Conservation (phyloP, 2,113 vertebrate genomes). For the Lota lota region DNA sequence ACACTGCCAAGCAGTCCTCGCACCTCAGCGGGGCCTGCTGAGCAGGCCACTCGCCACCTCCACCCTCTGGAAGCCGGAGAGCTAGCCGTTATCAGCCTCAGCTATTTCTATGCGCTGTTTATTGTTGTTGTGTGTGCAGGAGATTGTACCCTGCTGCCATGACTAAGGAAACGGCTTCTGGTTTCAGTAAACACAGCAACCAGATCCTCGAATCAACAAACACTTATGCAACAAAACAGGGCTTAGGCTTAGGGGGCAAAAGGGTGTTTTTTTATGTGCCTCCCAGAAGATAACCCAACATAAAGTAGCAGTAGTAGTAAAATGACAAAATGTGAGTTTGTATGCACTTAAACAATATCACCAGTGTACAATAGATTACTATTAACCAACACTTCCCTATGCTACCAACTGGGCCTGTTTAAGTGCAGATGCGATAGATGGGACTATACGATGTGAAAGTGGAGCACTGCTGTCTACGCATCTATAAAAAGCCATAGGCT, state of each 20-base stretch:
- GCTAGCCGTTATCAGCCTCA: slow-evolving; percentile 30
- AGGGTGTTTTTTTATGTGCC: too few species aligned
- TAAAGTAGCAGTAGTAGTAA: too few species aligned
- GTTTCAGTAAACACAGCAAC: slow-evolving; percentile 56
- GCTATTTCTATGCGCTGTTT: slow-evolving; percentile 41
- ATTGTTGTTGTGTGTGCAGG: slow-evolving; percentile 24
- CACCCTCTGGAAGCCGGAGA: slow-evolving; percentile 14
- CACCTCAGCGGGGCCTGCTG: not conserved
- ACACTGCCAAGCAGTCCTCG: too few species aligned
- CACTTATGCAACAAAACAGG: slow-evolving; percentile 19
- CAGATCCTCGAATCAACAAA: slow-evolving; percentile 37
- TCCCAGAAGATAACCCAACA: too few species aligned
- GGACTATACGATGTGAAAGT: not conserved
- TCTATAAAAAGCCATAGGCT: not conserved
- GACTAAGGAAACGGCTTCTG: slow-evolving; percentile 45
- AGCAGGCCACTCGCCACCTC: not conserved
- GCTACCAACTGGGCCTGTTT: too few species aligned
- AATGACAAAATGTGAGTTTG: too few species aligned
- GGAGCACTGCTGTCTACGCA: not conserved
- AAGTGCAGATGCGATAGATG: not conserved
- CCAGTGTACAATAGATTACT: too few species aligned
- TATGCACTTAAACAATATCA: too few species aligned
- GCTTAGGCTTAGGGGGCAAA: too few species aligned
- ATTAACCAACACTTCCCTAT: too few species aligned
- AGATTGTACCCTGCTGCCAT: slow-evolving; percentile 46